Evolutionary conservation across 2,113 vertebrate genomes (phyloP).

Genomic region (Hepsetus odoe): DNA sequence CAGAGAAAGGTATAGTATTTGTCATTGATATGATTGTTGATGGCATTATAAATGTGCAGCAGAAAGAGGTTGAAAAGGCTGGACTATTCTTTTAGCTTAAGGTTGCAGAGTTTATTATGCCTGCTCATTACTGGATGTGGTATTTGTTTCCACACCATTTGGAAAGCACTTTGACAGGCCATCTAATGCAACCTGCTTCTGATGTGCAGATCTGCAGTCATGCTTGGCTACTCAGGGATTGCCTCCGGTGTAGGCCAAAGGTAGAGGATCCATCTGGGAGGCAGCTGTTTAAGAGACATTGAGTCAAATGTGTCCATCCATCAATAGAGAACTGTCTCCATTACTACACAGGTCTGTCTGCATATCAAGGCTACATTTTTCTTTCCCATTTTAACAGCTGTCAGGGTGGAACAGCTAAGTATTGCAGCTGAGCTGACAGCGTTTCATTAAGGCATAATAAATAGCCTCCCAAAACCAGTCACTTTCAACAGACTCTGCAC

Average conservation of each 20-base stretch:
- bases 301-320: conserved; percentile 81
- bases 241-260: not conserved
- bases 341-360: conserved; percentile 57
- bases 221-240: conserved; percentile 28
- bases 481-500: not conserved
- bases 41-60: too few species aligned
- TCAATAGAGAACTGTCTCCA: conserved; percentile 66
- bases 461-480: not conserved
- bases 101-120: too few species aligned
- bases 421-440: not conserved
- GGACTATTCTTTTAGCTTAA: too few species aligned
- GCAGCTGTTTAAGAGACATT: conserved; percentile 69
- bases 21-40: too few species aligned
- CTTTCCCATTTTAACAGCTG: not conserved
- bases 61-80: too few species aligned
- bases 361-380: conserved; percentile 53
- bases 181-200: too few species aligned
- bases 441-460: not conserved
- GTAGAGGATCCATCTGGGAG: conserved; percentile 50
- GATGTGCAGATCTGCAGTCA: not conserved
- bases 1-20: too few species aligned
- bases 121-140: too few species aligned
- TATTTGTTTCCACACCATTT: too few species aligned
- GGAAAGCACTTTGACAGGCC: too few species aligned
- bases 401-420: not conserved